Evolutionary conservation across 2,113 vertebrate genomes (phyloP).

Genomic region (Galbula dea): DNA sequence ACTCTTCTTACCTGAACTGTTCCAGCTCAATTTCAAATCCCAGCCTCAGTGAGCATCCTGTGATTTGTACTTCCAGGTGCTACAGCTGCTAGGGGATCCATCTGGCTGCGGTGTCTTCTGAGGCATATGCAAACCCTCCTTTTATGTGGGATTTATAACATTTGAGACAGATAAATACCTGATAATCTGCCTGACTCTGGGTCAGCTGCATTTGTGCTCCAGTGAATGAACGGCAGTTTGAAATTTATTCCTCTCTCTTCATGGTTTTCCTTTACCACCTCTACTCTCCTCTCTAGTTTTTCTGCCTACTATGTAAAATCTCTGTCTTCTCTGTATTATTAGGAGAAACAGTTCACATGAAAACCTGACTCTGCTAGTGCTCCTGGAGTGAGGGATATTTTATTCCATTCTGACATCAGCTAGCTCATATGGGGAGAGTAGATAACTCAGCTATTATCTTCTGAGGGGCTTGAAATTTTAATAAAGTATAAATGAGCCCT

Average conservation of each 20-base stretch:
- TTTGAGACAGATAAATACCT: slow-evolving; percentile 40
- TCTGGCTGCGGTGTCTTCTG: not conserved
- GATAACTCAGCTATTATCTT: not conserved
- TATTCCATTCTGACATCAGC: not conserved
- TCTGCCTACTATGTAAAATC: not conserved
- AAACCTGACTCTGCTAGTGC: not conserved
- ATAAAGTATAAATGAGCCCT: not conserved
- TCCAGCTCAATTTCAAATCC: slow-evolving; percentile 15
- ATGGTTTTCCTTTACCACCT: not conserved
- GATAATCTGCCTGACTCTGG: slow-evolving; percentile 27
- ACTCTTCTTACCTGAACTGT: not conserved
- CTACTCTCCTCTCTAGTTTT: slow-evolving; percentile 3
- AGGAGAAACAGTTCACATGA: not conserved
- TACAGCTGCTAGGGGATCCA: not conserved
- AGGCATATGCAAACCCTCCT: slow-evolving; percentile 28
- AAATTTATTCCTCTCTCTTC: not conserved
- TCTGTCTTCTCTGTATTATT: not conserved
- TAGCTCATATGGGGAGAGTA: not conserved
- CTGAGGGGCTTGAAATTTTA: not conserved
- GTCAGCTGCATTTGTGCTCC: not conserved
- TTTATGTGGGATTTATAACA: slow-evolving; percentile 37
- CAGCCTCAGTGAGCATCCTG: not conserved
- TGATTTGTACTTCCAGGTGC: slow-evolving; percentile 33
- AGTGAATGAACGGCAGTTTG: not conserved
- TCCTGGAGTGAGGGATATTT: not conserved